A percentile compares a stretch with the other conserved stretches of the same genome.
Evolutionary conservation across 2,113 vertebrate genomes (phyloP).

Genomic region (Carassius carassius): DNA sequence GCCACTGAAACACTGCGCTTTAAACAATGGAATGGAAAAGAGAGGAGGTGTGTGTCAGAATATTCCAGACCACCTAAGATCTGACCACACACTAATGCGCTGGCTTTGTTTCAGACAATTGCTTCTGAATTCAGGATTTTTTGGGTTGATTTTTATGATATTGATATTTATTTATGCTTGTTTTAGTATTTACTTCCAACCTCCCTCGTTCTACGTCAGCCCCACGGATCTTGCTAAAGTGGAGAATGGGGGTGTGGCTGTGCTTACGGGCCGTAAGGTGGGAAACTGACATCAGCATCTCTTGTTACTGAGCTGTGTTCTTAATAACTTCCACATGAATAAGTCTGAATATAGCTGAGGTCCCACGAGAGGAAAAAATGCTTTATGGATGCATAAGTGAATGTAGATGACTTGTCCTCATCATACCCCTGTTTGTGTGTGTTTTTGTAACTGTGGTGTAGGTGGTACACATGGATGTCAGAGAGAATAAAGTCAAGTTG

Average conservation of each 20-base stretch:
- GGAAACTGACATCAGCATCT: constrained; percentile 24
- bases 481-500: constrained; percentile 87
- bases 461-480: constrained; percentile 96
- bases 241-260: constrained; percentile 92
- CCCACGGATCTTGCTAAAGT: constrained; percentile 80
- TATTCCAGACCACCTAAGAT: background rate
- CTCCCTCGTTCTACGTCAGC: constrained; percentile 88
- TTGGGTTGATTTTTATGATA: background rate
- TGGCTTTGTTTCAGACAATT: background rate
- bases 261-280: constrained; percentile 90
- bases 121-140: background rate
- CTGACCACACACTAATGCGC: background rate
- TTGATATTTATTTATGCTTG: constrained; percentile 51
- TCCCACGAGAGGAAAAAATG: background rate
- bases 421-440: background rate
- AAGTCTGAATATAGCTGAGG: background rate
- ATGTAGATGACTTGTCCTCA: background rate
- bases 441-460: constrained; percentile 58
- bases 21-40: constrained; percentile 98
- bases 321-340: background rate
- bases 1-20: constrained; percentile 88
- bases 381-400: background rate
- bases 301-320: background rate
- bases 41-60: constrained; percentile 83
- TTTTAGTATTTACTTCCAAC: constrained; percentile 94